Percentiles rank a stretch among this genome's conserved stretches.
These are phyloP conservation scores for Drosophila mimetica DNA, from an alignment of 2,888 invertebrate species.

Conservation along the genomic window DNA sequence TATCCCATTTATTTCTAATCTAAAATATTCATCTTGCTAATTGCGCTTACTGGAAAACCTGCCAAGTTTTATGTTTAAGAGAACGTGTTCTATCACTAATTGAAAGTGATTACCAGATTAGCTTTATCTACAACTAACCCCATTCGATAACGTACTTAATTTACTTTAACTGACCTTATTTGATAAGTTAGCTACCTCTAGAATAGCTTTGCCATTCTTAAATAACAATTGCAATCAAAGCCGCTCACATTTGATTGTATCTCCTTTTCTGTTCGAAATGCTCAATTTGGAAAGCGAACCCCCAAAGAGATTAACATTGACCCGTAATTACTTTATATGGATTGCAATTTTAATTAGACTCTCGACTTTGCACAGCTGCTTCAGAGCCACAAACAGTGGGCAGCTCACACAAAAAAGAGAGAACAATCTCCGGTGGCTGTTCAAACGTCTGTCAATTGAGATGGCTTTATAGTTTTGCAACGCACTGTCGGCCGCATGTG, in stretches of 20 bases:
- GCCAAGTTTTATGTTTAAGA: neutral
- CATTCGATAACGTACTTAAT: constrained; percentile 10
- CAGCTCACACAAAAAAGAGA: constrained; percentile 1
- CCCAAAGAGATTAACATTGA: constrained; percentile 30
- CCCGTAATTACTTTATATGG: constrained; percentile 39
- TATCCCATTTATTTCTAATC: constrained; percentile 7
- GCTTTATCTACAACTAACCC: constrained; percentile 18
- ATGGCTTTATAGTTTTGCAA: constrained; percentile 31
- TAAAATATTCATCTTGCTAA: constrained; percentile 11
- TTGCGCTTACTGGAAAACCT: constrained; percentile 7
- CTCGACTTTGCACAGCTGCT: constrained; percentile 24
- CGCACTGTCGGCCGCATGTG: constrained; percentile 35
- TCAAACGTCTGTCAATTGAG: constrained; percentile 9
- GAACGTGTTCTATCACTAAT: constrained; percentile 13
- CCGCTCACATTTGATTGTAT: neutral
- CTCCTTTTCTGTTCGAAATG: constrained; percentile 19
- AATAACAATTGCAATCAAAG: neutral
- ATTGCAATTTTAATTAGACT: constrained; percentile 39
- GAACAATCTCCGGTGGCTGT: constrained; percentile 1
- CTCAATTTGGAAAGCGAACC: constrained; percentile 17
- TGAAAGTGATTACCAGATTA: constrained; percentile 14
- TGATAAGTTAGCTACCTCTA: constrained; percentile 10
- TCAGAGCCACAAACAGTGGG: constrained; percentile 29
- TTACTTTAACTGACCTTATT: constrained; percentile 11
- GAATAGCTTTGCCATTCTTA: neutral